Base-by-base conservation (phyloP, 2,113 vertebrate genomes). In the Polypterus bichir region DNA sequence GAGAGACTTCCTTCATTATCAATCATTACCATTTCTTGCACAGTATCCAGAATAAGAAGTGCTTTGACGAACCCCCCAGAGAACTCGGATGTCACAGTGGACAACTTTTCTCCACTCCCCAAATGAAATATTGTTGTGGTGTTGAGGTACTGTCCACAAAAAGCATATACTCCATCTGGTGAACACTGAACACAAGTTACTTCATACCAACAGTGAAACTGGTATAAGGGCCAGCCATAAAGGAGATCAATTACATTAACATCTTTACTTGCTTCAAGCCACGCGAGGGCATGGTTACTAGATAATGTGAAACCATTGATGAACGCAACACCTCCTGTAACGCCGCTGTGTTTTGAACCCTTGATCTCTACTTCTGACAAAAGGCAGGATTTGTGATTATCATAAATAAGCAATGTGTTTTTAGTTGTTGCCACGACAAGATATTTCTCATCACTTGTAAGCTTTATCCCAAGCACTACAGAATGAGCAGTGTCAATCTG, bases 121-220 rank as follows among this genome's bases (percentile, higher is more conserved):
- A 99, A 81, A 66, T 97, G 91, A 74, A 99, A 99, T 73, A 99
- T 84, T 57, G 94, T 89, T 0, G 92, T 71, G 0, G 92, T 98
- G 73, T 99, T 99, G 67, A 99, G 86, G 73, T 92, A 96, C 76
- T 99, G 96, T 4, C 96, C 96, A 3, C 95, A 98, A 78, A 98
- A 98, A 3, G 93, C 96, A 57, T 97, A 93, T 65, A 87, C 76
- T 57, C 96, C 96, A 3, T 99, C 96, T 57, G 90, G 89, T 27
- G 95, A 97, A 70, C 94, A 98, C 74, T 94, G 93, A 67, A 97
- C 92, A 57, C 93, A 98, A 4, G 96, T 99, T 62, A 99, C 93
- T 76, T 99, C 96, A 0, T 99, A 97, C 96, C 96, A 99, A 78
- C 96, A 99, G 71, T 97, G 95, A 75, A 98, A 97, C 69, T 97